Base-by-base conservation (phyloP, 2,888 invertebrate species). In the Epinotia ramella region DNA sequence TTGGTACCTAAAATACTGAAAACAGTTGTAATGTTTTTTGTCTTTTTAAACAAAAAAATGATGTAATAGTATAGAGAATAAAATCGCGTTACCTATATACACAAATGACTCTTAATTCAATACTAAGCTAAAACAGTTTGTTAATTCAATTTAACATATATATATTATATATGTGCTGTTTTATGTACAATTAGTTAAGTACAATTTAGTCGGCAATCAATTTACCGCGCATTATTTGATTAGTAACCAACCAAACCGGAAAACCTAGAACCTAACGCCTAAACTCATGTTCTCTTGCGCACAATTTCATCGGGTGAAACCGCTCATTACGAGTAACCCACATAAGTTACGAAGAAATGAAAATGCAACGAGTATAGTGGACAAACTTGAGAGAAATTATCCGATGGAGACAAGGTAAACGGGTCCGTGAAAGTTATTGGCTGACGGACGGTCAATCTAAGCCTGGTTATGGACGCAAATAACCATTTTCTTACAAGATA, bases 371-470 rank as follows among this genome's bases (percentile, higher is more conserved):
- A 89, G 88, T 89, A 84, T 80, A 77, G 87, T 87, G 86, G 87
- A 89, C 87, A 82, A 84, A 83, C 79, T 78, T 82, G 82, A 78
- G 92, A 89, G 93, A 93, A 93, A 93, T 90, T 90, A 88, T 89
- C 85, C 78, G 88, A 78, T 87, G 82, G 80, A 81, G 83, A 82
- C 90, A 91, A 91, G 92, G 90, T 89, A 86, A 91, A 86, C 91
- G 81, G 87, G 88, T 78, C 87, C 84, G 92, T 89, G 93, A 93
- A 93, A 93, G 93, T 93, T 89, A 92, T 90, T 85, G 82, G 86
- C 83, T 81, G 70, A 70, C 71, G 18, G 72, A 76, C 67, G 73
- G 73, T 63, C 73, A 71, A 76, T 72, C 71, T 67, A 62, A 67
- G 28, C 62, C 71, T 57, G 57, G 46, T 76, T 72, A 67, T 76